Evolutionary conservation across 2,797 vertebrate species (phyloP).

Genomic region (Enteromius trimaculatus): DNA sequence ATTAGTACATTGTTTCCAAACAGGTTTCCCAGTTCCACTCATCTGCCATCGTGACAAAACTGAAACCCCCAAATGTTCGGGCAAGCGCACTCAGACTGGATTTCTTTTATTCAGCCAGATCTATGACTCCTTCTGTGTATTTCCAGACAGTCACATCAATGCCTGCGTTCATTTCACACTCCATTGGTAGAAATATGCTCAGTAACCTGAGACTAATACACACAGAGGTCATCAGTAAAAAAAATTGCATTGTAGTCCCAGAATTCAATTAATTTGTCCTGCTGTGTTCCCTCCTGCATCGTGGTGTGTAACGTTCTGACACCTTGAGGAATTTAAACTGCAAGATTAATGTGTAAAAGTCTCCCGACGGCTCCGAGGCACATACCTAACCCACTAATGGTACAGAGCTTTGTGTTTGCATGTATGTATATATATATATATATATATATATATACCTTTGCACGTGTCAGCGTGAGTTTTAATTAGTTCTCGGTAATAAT

Average conservation of each 20-base stretch:
- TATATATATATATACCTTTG: not conserved
- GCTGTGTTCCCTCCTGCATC: slow-evolving; percentile 28
- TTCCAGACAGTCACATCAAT: slow-evolving; percentile 26
- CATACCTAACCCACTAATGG: slow-evolving; percentile 15
- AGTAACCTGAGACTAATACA: slow-evolving; percentile 47
- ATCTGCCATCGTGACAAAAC: not conserved
- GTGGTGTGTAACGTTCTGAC: not conserved
- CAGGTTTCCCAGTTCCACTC: not conserved
- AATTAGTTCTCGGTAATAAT: slow-evolving; percentile 49
- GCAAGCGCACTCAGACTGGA: not conserved
- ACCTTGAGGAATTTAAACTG: slow-evolving; percentile 17
- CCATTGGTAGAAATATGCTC: slow-evolving; percentile 42
- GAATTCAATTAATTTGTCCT: slow-evolving; percentile 58
- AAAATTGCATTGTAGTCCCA: slow-evolving; percentile 43
- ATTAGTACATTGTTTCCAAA: not conserved
- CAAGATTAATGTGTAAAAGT: slow-evolving; percentile 48
- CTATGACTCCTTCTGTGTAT: slow-evolving; percentile 42
- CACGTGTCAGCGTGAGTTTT: slow-evolving; percentile 19
- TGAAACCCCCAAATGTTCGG: not conserved
- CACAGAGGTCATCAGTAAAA: slow-evolving; percentile 24
- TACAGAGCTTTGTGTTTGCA: slow-evolving; percentile 3
- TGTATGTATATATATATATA: not conserved
- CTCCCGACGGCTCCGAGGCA: not conserved
- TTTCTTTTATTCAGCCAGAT: slow-evolving; percentile 6
- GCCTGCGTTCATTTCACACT: slow-evolving; percentile 51